Conservation (phyloP, 2,888 invertebrate genomes). For the Mythimna lalbum region DNA sequence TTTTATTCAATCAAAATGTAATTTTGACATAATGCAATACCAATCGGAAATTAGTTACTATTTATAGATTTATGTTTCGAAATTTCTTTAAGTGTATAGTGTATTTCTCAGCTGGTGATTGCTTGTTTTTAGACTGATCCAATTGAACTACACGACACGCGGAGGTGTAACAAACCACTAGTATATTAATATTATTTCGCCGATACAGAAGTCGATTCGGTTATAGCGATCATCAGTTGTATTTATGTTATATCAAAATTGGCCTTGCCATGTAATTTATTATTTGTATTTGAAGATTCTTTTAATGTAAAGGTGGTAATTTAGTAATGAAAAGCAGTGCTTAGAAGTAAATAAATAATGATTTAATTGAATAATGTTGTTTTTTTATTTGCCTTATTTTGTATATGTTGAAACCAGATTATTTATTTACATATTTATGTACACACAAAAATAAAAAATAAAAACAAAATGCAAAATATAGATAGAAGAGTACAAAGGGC, state of each 20-base stretch:
- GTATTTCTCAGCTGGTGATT: constrained; percentile 57
- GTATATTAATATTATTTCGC: constrained; percentile 46
- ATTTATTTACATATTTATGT: no score
- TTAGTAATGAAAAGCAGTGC: constrained; percentile 85
- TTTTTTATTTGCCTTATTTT: constrained; percentile 45
- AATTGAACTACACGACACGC: constrained; percentile 25
- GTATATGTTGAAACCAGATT: neutral
- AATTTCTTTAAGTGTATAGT: constrained; percentile 58
- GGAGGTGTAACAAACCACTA: constrained; percentile 42
- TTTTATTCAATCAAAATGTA: constrained; percentile 76
- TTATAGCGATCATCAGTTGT: constrained; percentile 61
- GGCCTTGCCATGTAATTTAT: constrained; percentile 85
- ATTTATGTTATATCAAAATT: constrained; percentile 70
- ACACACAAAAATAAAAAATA: no score
- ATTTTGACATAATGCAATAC: constrained; percentile 74
- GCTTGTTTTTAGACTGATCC: constrained; percentile 56
- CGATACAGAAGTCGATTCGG: constrained; percentile 40
- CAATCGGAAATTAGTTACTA: constrained; percentile 66
- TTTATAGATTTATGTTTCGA: constrained; percentile 62
- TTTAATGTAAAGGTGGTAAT: constrained; percentile 80
- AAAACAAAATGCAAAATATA: no score
- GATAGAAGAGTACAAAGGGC: no score
- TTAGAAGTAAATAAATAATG: constrained; percentile 82
- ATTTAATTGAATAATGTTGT: constrained; percentile 56
- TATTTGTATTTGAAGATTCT: constrained; percentile 74